Evolutionary conservation across 2,113 vertebrate genomes (phyloP).

Genomic region (Urocolius indicus): DNA sequence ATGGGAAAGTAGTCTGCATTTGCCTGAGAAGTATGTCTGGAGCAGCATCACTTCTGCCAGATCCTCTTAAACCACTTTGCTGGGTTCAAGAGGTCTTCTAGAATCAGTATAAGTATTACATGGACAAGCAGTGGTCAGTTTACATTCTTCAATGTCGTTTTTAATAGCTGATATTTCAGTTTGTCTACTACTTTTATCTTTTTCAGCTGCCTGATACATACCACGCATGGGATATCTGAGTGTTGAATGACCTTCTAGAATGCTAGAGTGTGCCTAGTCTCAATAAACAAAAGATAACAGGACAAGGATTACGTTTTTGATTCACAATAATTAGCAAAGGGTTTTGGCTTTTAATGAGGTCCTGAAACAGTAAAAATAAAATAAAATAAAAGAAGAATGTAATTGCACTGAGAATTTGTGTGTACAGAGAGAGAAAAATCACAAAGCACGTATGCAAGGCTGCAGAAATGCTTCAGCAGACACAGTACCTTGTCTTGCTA

Average conservation of each 20-base stretch:
- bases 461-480: not conserved
- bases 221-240: not conserved
- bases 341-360: not conserved
- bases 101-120: not conserved
- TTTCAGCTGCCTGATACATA: not conserved
- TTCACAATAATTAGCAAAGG: not conserved
- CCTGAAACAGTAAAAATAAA: not conserved
- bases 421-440: not conserved
- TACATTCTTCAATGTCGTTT: not conserved
- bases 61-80: not conserved
- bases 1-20: not conserved
- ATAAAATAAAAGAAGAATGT: not conserved
- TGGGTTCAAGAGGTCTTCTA: not conserved
- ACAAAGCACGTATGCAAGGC: not conserved
- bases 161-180: not conserved
- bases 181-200: not conserved
- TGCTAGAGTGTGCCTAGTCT: not conserved
- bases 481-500: slow-evolving; percentile 93
- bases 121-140: not conserved
- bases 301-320: not conserved
- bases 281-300: not conserved
- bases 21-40: not conserved
- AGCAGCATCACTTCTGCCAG: not conserved
- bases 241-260: not conserved
- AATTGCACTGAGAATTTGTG: not conserved